These are phyloP conservation scores for Dunckerocampus dactyliophorus DNA, from an alignment of 2,113 vertebrate genomes.

Conservation along the genomic window DNA sequence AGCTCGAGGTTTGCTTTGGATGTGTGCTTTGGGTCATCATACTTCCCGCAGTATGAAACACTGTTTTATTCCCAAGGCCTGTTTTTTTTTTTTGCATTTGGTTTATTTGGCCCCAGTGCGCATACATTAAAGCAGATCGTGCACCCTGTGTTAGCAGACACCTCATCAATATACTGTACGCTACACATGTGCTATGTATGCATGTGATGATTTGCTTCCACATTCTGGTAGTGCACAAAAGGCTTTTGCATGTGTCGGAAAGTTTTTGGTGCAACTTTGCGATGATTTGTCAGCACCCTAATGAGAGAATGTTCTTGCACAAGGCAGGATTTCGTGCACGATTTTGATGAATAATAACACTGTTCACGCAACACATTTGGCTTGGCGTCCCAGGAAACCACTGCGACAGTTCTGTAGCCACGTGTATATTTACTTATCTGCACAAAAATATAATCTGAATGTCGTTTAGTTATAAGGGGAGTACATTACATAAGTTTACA, in stretches of 20 bases:
- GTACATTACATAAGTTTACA: too few species aligned
- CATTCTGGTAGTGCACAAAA: too few species aligned
- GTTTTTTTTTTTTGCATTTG: background rate
- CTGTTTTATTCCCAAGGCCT: background rate
- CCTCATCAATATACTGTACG: background rate
- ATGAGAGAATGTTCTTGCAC: background rate
- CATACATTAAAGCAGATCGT: background rate
- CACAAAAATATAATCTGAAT: constrained; percentile 2
- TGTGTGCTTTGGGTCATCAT: background rate
- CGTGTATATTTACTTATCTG: constrained; percentile 1
- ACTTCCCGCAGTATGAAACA: constrained; percentile 1
- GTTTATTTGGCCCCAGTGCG: background rate
- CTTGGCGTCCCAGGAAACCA: background rate
- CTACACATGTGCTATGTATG: too few species aligned
- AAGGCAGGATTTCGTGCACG: background rate
- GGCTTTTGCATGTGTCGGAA: too few species aligned
- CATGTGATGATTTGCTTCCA: too few species aligned
- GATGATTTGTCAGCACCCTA: background rate
- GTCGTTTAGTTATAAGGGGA: background rate
- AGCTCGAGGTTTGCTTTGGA: background rate
- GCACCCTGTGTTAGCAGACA: background rate
- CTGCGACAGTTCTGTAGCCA: background rate
- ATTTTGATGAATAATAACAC: background rate
- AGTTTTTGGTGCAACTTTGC: background rate
- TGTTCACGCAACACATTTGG: constrained; percentile 1